Base-by-base conservation (phyloP, 2,797 vertebrate genomes). In the Bucorvus abyssinicus region DNA sequence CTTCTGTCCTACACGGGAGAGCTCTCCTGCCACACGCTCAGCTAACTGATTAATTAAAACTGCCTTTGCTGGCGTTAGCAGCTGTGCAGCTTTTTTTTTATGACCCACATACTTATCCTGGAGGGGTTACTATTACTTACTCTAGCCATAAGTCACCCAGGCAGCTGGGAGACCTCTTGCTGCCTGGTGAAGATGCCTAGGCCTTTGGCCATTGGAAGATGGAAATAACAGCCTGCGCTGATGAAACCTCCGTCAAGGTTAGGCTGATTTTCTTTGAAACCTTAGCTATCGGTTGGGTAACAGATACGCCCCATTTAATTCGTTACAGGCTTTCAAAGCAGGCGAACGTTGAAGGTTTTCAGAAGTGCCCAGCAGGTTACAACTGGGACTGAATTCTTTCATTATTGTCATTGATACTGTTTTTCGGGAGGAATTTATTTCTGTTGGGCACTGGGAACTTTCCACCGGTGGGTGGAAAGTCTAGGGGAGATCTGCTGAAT, bases 71-170 rank as follows among this genome's bases (percentile, higher is more conserved):
- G 93, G 89, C 84, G 81, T 97, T 95, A 96, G 90, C 84, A 94
- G 95, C 96, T 97, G 95, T 89, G 53, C 81, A 95, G 79, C 70
- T 94, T 84, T 94, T 96, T 90, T 83, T 96, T 94, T 94, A 96
- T 85, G 96, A 95, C 94, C 90, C 83, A 45, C 2, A 1, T 91
- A 70, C 87, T 97, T 96, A 89, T 94, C 96, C 96, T 71, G 69
- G 79, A 95, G 76, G 90, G 95, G 96, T 97, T 97, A 97, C 96
- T 95, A 85, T 96, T 96, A 97, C 96, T 97, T 97, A 92, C 32
- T 71, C 61, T 53, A 87, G 73, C 93, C 95, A 95, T 97, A 97
- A 97, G 94, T 97, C 96, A 97, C 69, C 80, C 93, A 89, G 89
- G 91, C 96, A 96, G 89, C 92, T 95, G 80, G 84, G 84, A 96